phyloP scores from a whole-genome alignment of 1,140 invertebrate species.

The Paramacrobiotus metropolitanus region DNA sequence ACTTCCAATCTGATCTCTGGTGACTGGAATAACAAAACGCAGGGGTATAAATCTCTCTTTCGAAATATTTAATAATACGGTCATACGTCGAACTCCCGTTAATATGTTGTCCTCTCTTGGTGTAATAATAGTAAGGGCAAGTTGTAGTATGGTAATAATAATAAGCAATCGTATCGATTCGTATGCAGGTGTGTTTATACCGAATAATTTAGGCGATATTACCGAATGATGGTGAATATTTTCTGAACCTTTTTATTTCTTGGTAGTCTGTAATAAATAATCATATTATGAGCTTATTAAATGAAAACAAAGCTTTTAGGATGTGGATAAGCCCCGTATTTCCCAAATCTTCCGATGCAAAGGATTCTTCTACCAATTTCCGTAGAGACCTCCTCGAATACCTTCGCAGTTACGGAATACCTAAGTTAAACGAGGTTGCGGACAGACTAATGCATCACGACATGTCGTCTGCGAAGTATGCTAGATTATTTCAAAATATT shows the following conservation, averaged over 20 bases:
- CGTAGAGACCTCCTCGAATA: slow-evolving; percentile 62
- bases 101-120: slow-evolving; percentile 5
- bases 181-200: no score
- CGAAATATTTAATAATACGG: no score
- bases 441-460: slow-evolving; percentile 44
- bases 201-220: no score
- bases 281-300: no score
- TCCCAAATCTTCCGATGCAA: slow-evolving; percentile 17
- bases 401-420: slow-evolving; percentile 42
- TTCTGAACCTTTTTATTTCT: no score
- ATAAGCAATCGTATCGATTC: no score
- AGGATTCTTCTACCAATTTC: slow-evolving; percentile 60
- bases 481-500: slow-evolving; percentile 11
- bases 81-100: no score
- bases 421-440: slow-evolving; percentile 43
- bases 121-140: background rate
- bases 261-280: no score
- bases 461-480: slow-evolving; percentile 51
- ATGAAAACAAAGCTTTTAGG: no score
- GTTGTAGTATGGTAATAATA: no score
- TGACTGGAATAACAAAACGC: slow-evolving; percentile 81
- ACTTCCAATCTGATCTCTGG: slow-evolving; percentile 71
- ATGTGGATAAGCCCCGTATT: slow-evolving; percentile 66
- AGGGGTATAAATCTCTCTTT: slow-evolving; percentile 36
- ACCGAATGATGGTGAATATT: no score